phyloP scores from a whole-genome alignment of 2,888 invertebrate genomes.

The Quadroppia sp. region DNA sequence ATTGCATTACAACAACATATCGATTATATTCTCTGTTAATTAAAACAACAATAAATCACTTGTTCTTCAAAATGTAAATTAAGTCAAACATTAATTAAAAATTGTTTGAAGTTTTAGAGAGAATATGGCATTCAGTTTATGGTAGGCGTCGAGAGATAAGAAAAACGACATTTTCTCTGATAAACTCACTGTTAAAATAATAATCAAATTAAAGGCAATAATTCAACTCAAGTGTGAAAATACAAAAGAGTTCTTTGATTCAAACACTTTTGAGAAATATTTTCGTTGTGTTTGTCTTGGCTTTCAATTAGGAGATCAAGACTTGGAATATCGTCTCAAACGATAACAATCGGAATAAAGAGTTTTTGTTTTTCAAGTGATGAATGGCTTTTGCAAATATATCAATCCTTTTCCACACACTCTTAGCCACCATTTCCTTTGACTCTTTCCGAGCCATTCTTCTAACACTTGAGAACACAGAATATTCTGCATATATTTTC shows the following conservation, averaged over 20 bases:
- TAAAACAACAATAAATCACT: conserved; percentile 9
- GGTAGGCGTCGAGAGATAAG: conserved; percentile 13
- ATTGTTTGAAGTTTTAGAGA: not conserved
- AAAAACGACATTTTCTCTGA: not conserved
- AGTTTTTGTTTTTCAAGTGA: too few species aligned
- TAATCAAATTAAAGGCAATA: conserved; percentile 12
- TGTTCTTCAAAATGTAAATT: not conserved
- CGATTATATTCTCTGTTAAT: conserved; percentile 9
- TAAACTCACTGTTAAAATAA: not conserved
- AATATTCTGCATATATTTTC: not conserved
- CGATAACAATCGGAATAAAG: not conserved
- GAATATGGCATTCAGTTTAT: not conserved
- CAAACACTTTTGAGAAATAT: not conserved
- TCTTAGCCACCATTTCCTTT: not conserved
- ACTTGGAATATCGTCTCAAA: not conserved
- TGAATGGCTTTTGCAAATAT: not conserved
- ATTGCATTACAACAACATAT: not conserved
- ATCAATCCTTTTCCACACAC: conserved; percentile 23
- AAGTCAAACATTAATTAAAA: conserved; percentile 17
- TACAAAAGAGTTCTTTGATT: conserved; percentile 2
- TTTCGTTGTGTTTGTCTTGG: not conserved
- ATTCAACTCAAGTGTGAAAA: conserved; percentile 11
- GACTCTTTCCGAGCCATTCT: not conserved
- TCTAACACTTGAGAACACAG: not conserved
- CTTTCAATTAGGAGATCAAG: not conserved